Evolutionary conservation across 1,140 invertebrate genomes (phyloP), one percentile per base, ranked within the genome.

Genomic region (Achroia grisella): DNA sequence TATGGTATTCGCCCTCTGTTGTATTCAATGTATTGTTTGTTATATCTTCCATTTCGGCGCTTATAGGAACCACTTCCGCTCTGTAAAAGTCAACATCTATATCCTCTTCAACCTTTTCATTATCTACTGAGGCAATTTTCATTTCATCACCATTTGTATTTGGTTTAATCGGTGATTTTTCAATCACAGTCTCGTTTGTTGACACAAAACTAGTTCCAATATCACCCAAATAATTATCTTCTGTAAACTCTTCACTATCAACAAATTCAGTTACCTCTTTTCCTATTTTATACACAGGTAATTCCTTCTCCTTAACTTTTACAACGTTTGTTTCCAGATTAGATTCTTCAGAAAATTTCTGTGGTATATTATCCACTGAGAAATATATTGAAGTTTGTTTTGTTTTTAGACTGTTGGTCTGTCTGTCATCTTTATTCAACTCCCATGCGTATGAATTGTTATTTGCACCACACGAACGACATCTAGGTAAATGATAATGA

Each of bases 401-500:
- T 13, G 4, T n/a, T 41, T 50, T 52, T 2, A 34, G 15, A 4
- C 1, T 10, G 17, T n/a, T n/a, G n/a, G n/a, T n/a, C n/a, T n/a
- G n/a, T n/a, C 17, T 9, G 32, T 62, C 17, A 48, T 34, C 10
- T 52, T 53, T 17, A 23, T 43, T 32, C 8, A 64, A 30, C 28
- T 70, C 61, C 52, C 66, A 63, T 0, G 52, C 44, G 49, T 67
- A 80, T 0, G 67, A 64, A 15, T 47, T 46, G 10, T 64, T 71
- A 0, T 52, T 59, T 10, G 63, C 51, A 9, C 75, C 68, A 10
- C 71, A 80, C 12, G 71, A 72, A 2, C 55, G 51, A 48, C 65
- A 77, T 29, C 53, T 71, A 2, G 83, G 86, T 1, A 85, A 6
- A 49, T 87, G 86, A 46, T 69, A 87, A 52, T 87, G 84, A 0